phyloP scores from a whole-genome alignment of 2,888 invertebrate genomes.

The Drosophila prostipennis region DNA sequence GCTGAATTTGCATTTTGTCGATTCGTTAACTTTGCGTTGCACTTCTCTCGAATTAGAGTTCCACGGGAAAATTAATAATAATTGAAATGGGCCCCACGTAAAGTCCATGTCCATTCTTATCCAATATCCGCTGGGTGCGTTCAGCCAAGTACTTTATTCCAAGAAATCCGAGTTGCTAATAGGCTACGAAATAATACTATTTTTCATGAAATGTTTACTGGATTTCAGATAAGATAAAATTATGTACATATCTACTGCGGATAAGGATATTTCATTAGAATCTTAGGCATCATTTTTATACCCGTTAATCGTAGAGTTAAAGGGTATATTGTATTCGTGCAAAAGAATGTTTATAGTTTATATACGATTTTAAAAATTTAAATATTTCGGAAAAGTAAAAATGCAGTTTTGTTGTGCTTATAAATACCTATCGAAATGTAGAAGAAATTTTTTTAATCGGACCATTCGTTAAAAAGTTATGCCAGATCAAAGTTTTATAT shows the following conservation, averaged over 20 bases:
- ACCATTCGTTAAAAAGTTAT: no score
- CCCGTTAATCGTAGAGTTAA: no score
- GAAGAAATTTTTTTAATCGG: no score
- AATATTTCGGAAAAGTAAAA: no score
- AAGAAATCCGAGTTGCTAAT: conserved; percentile 12
- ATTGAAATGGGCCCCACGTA: conserved; percentile 58
- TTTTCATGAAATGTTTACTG: conserved; percentile 8
- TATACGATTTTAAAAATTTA: no score
- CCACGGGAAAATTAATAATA: conserved; percentile 25
- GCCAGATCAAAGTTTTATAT: no score
- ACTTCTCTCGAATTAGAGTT: conserved; percentile 43
- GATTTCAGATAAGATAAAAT: conserved; percentile 12
- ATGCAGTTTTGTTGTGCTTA: no score
- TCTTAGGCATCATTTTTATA: no score
- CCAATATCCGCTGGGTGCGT: conserved; percentile 28
- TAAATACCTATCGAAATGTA: no score
- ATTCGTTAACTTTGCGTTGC: conserved; percentile 41
- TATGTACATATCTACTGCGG: neutral
- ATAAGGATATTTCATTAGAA: neutral
- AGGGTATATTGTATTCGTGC: no score
- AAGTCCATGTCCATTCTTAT: conserved; percentile 11
- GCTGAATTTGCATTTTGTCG: conserved; percentile 44
- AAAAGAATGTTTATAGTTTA: no score
- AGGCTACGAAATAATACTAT: neutral
- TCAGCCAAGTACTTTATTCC: conserved; percentile 1